Conservation (phyloP, 2,888 invertebrate species). For the Clanis bilineata region DNA sequence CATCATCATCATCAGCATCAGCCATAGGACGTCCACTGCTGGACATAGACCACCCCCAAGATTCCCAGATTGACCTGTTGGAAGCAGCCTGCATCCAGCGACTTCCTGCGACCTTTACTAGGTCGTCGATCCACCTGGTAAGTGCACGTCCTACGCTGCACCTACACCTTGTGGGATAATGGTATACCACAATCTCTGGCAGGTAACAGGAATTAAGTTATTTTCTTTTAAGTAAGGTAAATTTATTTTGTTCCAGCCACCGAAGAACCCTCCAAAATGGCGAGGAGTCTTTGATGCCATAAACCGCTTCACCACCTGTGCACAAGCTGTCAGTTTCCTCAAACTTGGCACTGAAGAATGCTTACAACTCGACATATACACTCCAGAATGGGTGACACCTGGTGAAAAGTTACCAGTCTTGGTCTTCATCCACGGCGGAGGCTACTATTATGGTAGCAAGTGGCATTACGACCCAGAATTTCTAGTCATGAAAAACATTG, state of each 20-base stretch:
- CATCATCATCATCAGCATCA: no score
- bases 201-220: neutral
- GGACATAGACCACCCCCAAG: no score
- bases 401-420: slow-evolving; percentile 56
- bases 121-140: no score
- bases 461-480: slow-evolving; percentile 69
- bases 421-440: slow-evolving; percentile 70
- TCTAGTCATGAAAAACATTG: slow-evolving; percentile 59
- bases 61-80: no score
- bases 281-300: slow-evolving; percentile 54
- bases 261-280: slow-evolving; percentile 55
- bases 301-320: slow-evolving; percentile 50
- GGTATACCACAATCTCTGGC: neutral
- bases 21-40: no score
- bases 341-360: slow-evolving; percentile 62
- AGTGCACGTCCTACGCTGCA: no score
- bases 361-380: slow-evolving; percentile 61
- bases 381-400: slow-evolving; percentile 42
- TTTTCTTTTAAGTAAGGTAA: neutral
- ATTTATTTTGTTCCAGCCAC: slow-evolving; percentile 47
- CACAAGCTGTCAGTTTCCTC: slow-evolving; percentile 52
- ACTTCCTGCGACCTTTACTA: no score
- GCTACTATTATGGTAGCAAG: slow-evolving; percentile 68
- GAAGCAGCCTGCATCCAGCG: no score
- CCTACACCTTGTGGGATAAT: no score